A percentile compares a stretch with the other conserved stretches of the same genome.
Conservation (phyloP, 2,888 invertebrate species). For the Tenthredo livida region DNA sequence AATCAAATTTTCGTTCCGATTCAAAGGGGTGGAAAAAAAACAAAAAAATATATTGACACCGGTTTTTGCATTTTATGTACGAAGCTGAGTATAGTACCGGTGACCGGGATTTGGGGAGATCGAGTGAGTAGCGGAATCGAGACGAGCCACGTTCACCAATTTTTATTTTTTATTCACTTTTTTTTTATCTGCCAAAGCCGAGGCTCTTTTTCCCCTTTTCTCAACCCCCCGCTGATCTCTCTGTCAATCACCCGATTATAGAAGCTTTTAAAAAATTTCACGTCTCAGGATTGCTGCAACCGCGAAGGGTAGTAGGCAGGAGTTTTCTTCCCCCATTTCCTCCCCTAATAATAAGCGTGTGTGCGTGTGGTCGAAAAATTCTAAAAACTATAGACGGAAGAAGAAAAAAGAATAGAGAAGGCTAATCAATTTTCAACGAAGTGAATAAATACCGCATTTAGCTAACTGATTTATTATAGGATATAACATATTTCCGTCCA, state of each 20-base stretch:
- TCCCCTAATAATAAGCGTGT: too few species aligned
- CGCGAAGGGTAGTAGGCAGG: too few species aligned
- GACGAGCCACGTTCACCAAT: neutral
- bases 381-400: too few species aligned
- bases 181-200: neutral
- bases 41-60: neutral
- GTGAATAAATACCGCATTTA: neutral
- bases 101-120: neutral
- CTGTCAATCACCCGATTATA: constrained; percentile 29
- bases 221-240: neutral
- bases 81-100: neutral
- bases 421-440: neutral
- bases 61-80: neutral
- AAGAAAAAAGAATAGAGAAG: neutral
- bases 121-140: neutral
- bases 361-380: too few species aligned
- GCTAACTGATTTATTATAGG: neutral
- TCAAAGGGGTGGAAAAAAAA: neutral
- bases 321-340: too few species aligned
- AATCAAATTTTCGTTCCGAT: neutral
- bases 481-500: neutral
- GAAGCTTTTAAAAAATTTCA: constrained; percentile 23
- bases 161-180: neutral
- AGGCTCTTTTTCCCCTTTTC: too few species aligned
- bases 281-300: neutral